Percentiles rank a stretch among this genome's conserved stretches.
phyloP scores from a whole-genome alignment of 2,888 invertebrate genomes.

The Ophion obscuratus region DNA sequence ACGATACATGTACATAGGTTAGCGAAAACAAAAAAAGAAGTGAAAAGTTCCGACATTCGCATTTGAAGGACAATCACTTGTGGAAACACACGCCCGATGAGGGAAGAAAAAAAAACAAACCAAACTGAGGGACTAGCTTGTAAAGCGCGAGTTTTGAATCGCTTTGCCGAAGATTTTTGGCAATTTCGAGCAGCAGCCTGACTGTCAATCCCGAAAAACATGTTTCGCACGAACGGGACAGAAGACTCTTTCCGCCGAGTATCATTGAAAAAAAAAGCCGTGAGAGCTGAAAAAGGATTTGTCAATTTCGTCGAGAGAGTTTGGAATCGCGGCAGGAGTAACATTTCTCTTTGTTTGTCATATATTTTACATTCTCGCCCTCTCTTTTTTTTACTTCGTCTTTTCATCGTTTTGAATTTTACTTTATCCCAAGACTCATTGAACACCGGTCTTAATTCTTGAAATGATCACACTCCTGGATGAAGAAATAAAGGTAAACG shows the following conservation, averaged over 20 bases:
- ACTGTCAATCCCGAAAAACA: constrained; percentile 25
- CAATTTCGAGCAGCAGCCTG: constrained; percentile 37
- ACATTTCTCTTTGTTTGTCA: constrained; percentile 2
- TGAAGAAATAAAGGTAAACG: too few relatives aligned
- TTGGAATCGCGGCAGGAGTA: constrained; percentile 38
- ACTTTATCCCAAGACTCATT: neutral
- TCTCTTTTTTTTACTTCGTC: constrained; percentile 6
- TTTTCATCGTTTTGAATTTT: neutral
- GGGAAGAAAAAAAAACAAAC: constrained; percentile 35
- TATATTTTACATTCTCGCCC: constrained; percentile 9
- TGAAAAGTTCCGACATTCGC: constrained; percentile 67
- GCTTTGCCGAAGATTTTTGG: constrained; percentile 31
- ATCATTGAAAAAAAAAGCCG: constrained; percentile 48
- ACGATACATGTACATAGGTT: constrained; percentile 72
- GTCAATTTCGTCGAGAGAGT: constrained; percentile 39
- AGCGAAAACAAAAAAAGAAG: constrained; percentile 56
- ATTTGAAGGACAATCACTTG: constrained; percentile 68
- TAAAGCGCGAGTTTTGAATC: constrained; percentile 52
- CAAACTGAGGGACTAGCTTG: constrained; percentile 52
- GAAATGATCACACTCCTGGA: too few relatives aligned
- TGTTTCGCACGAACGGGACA: constrained; percentile 26
- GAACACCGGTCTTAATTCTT: too few relatives aligned
- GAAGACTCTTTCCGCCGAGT: constrained; percentile 48
- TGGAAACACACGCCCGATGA: constrained; percentile 42
- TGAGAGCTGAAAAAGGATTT: constrained; percentile 41